Percentiles rank a stretch among this genome's conserved stretches.
phyloP scores from a whole-genome alignment of 2,113 vertebrate genomes.

The Riparia riparia region DNA sequence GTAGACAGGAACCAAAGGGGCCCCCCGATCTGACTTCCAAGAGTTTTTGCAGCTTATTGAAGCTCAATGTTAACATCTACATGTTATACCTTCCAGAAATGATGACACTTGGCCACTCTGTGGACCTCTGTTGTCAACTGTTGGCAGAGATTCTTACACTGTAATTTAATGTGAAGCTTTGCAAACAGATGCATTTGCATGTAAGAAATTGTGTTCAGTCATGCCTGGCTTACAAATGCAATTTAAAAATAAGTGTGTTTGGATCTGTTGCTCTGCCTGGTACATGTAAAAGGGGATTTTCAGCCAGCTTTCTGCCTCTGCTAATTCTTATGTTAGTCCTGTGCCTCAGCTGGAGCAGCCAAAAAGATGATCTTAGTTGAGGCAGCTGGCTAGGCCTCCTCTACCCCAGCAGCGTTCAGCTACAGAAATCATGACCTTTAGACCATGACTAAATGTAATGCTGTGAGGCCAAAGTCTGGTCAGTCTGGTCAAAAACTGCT shows the following conservation, averaged over 20 bases:
- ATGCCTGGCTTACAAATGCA: constrained; percentile 32
- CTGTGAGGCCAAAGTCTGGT: not conserved
- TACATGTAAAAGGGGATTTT: constrained; percentile 9
- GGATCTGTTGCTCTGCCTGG: constrained; percentile 30
- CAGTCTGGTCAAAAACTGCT: not conserved
- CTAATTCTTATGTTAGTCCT: not conserved
- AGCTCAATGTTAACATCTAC: not conserved
- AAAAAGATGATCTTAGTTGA: constrained; percentile 30
- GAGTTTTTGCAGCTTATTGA: not conserved
- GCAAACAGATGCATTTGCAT: constrained; percentile 42
- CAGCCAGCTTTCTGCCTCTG: constrained; percentile 43
- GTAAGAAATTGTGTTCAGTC: constrained; percentile 35
- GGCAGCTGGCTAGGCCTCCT: not conserved
- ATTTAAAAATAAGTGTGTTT: constrained; percentile 19
- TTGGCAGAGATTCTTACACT: constrained; percentile 18
- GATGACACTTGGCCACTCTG: constrained; percentile 34
- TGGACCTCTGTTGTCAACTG: constrained; percentile 29
- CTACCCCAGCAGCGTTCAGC: not conserved
- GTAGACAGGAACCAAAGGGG: not conserved
- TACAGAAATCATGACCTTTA: not conserved
- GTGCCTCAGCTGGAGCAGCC: not conserved
- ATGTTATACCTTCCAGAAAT: constrained; percentile 34
- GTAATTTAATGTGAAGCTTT: constrained; percentile 36
- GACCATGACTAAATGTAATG: not conserved
- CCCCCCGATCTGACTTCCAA: not conserved